These are phyloP conservation scores for Anthonomus grandis DNA, from an alignment of 1,140 invertebrate genomes.

Conservation along the genomic window DNA sequence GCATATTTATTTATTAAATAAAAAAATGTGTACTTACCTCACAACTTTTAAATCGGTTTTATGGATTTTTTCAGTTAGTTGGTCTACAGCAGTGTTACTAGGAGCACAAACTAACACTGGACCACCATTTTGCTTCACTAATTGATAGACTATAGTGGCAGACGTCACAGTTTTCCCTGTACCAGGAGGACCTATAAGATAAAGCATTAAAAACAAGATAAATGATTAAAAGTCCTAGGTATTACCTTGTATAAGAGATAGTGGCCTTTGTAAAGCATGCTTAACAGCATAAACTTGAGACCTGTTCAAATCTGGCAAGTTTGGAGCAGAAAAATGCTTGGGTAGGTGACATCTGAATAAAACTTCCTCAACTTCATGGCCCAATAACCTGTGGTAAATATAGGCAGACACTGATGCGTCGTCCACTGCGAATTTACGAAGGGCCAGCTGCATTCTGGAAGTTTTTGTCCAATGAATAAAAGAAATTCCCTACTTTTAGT, in stretches of 20 bases:
- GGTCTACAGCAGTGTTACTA: slow-evolving; percentile 98
- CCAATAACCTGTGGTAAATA: slow-evolving; percentile 94
- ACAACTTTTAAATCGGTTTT: slow-evolving; percentile 85
- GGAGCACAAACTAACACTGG: slow-evolving; percentile 98
- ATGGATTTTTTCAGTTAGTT: slow-evolving; percentile 98
- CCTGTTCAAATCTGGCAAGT: slow-evolving; percentile 95
- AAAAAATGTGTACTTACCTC: background rate
- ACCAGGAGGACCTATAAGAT: slow-evolving; percentile 67
- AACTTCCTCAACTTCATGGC: slow-evolving; percentile 96
- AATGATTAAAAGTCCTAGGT: no score
- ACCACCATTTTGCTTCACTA: slow-evolving; percentile 91
- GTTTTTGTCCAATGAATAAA: no score
- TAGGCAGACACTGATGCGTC: slow-evolving; percentile 95
- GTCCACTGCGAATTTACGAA: slow-evolving; percentile 95
- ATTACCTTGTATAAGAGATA: slow-evolving; percentile 89
- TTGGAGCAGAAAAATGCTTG: slow-evolving; percentile 95
- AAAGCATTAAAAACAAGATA: background rate
- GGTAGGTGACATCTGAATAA: slow-evolving; percentile 86
- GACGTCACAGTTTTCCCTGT: slow-evolving; percentile 99
- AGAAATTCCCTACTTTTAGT: no score
- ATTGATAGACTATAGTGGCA: slow-evolving; percentile 97
- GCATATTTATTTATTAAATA: background rate
- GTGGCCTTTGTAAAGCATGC: slow-evolving; percentile 93
- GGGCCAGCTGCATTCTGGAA: slow-evolving; percentile 89
- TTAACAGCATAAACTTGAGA: slow-evolving; percentile 99